Evolutionary conservation across 2,888 invertebrate genomes (phyloP).

Genomic region (Zaprionus lineosus): DNA sequence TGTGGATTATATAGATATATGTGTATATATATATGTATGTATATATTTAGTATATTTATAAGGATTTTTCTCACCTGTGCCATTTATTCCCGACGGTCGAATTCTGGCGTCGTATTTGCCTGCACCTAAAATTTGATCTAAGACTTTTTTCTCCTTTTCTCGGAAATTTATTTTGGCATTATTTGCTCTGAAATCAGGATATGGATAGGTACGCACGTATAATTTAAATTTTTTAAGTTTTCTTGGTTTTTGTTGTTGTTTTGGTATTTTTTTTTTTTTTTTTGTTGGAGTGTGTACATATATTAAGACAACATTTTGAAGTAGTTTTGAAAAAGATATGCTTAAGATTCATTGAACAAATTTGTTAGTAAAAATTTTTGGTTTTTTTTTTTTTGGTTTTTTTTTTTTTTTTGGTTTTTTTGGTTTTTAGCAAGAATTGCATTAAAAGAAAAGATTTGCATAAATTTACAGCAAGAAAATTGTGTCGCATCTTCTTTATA

Average conservation of each 20-base stretch:
- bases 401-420: conserved; percentile 3
- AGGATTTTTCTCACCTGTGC: conserved; percentile 88
- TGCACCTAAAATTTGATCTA: conserved; percentile 95
- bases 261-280: conserved; percentile 27
- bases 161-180: conserved; percentile 94
- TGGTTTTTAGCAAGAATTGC: conserved; percentile 36
- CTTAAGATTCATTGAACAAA: conserved; percentile 30
- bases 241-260: conserved; percentile 12
- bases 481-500: conserved; percentile 6
- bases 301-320: conserved; percentile 35
- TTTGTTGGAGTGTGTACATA: conserved; percentile 21
- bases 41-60: background rate
- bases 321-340: conserved; percentile 56
- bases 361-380: too few relatives aligned
- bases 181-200: conserved; percentile 87
- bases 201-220: conserved; percentile 82
- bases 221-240: conserved; percentile 60
- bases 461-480: conserved; percentile 59
- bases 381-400: background rate
- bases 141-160: conserved; percentile 96
- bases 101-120: conserved; percentile 96
- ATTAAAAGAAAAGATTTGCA: conserved; percentile 56
- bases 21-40: background rate
- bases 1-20: conserved; percentile 9
- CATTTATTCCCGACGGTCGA: conserved; percentile 95